These are phyloP conservation scores for Dryadula phaetusa DNA, from an alignment of 2,888 invertebrate genomes.

Conservation along the genomic window DNA sequence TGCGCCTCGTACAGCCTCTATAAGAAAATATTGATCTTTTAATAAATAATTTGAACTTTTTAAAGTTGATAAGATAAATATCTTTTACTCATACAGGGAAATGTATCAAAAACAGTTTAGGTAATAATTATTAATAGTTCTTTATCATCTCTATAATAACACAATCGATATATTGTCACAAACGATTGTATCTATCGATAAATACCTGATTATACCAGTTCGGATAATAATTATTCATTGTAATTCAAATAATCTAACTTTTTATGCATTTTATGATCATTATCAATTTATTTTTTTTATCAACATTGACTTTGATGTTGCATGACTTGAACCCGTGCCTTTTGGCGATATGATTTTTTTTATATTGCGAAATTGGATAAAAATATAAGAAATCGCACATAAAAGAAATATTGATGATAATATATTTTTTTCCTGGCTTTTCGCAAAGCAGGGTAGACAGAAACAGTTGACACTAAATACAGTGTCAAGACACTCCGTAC, in stretches of 20 bases:
- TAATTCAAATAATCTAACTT: background rate
- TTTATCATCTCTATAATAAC: background rate
- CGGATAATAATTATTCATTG: background rate
- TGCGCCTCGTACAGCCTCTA: too few relatives aligned
- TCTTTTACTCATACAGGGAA: background rate
- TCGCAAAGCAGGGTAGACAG: too few relatives aligned
- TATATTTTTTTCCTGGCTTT: too few relatives aligned
- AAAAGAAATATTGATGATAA: too few relatives aligned
- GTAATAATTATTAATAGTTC: background rate
- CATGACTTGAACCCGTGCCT: background rate
- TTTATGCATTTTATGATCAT: background rate
- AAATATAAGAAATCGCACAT: too few relatives aligned
- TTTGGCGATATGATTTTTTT: too few relatives aligned
- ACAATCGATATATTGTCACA: background rate
- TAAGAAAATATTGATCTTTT: too few relatives aligned
- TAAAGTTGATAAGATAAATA: too few relatives aligned
- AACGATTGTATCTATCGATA: conserved; percentile 7
- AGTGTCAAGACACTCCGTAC: too few relatives aligned
- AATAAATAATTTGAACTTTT: too few relatives aligned
- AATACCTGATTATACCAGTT: conserved; percentile 11
- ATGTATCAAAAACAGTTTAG: background rate
- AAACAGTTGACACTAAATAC: too few relatives aligned
- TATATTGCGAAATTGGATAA: too few relatives aligned
- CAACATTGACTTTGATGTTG: background rate
- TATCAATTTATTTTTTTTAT: background rate